phyloP scores from a whole-genome alignment of 2,888 invertebrate genomes.

The Sialis lutaria region DNA sequence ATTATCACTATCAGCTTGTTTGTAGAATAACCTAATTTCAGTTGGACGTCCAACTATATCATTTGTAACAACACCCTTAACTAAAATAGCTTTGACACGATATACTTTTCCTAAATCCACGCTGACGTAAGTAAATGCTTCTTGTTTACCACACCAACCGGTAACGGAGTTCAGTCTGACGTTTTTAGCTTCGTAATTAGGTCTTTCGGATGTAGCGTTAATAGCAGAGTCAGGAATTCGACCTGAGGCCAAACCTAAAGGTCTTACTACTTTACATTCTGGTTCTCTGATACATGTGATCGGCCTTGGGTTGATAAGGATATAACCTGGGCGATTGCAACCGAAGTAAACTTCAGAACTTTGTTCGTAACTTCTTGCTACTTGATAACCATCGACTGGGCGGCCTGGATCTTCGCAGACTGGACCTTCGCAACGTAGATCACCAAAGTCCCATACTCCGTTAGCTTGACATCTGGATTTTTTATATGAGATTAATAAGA shows the following conservation, averaged over 20 bases:
- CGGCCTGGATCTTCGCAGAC: slow-evolving; percentile 92
- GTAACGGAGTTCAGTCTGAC: slow-evolving; percentile 82
- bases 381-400: slow-evolving; percentile 80
- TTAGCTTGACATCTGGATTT: slow-evolving; percentile 62
- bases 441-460: slow-evolving; percentile 95
- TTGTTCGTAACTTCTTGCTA: slow-evolving; percentile 70
- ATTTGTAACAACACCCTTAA: slow-evolving; percentile 87
- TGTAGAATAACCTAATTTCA: slow-evolving; percentile 93
- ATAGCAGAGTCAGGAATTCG: slow-evolving; percentile 88
- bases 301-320: slow-evolving; percentile 77
- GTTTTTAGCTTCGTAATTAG: slow-evolving; percentile 81
- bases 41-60: slow-evolving; percentile 91
- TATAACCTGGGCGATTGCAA: slow-evolving; percentile 82
- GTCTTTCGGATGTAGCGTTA: slow-evolving; percentile 84
- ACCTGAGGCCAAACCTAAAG: slow-evolving; percentile 80
- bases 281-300: slow-evolving; percentile 84
- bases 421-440: slow-evolving; percentile 88
- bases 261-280: slow-evolving; percentile 83
- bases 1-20: slow-evolving; percentile 83
- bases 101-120: slow-evolving; percentile 89
- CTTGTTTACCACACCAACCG: slow-evolving; percentile 94
- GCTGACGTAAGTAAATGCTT: slow-evolving; percentile 89
- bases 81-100: slow-evolving; percentile 79
- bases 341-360: slow-evolving; percentile 82
- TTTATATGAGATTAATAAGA: slow-evolving; percentile 10